Evolutionary conservation across 1,140 invertebrate genomes (phyloP).

Genomic region (Octopus sinensis): DNA sequence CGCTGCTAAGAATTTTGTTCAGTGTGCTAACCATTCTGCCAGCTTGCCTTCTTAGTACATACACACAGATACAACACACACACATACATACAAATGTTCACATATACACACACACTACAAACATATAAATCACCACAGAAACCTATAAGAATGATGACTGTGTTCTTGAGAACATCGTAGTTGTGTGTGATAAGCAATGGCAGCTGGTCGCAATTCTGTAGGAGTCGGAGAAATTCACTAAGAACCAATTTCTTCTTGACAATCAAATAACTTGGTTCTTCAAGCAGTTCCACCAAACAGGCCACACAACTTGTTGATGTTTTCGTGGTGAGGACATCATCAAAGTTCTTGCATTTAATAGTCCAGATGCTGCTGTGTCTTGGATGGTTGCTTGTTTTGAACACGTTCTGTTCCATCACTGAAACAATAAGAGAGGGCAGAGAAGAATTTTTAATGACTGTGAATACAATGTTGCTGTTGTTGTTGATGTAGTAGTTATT

Average conservation of each 20-base stretch:
- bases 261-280: neutral
- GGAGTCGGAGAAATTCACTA: neutral
- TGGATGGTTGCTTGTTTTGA: neutral
- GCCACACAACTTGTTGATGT: neutral
- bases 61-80: too few species aligned
- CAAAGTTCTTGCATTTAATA: neutral
- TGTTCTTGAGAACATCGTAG: neutral
- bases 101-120: too few species aligned
- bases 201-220: neutral
- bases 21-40: too few species aligned
- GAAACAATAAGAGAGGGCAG: neutral
- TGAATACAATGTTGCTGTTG: too few species aligned
- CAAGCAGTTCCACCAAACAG: neutral
- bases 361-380: neutral
- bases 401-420: neutral
- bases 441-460: neutral
- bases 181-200: neutral
- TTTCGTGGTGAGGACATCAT: neutral
- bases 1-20: too few species aligned
- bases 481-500: too few species aligned
- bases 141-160: neutral
- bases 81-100: too few species aligned
- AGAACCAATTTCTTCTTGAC: constrained; percentile 2
- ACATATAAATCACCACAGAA: too few species aligned
- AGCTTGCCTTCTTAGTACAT: too few species aligned